Conservation (phyloP, 2,888 invertebrate species). For the Eucera pruinosa region DNA sequence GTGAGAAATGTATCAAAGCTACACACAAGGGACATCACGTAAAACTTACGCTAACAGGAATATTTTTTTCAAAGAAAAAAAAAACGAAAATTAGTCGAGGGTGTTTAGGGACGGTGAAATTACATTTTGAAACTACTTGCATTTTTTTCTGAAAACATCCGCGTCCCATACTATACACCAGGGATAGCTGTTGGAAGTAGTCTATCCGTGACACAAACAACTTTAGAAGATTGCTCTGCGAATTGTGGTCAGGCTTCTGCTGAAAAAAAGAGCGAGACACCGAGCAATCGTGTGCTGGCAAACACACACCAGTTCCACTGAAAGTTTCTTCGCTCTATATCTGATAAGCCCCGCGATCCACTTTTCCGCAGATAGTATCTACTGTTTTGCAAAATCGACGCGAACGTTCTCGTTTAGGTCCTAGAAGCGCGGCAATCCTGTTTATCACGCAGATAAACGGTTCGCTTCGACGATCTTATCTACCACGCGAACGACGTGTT, state of each 20-base stretch:
- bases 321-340: conserved; percentile 5
- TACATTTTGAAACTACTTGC: too few relatives aligned
- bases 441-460: conserved; percentile 41
- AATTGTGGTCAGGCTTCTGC: not conserved
- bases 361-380: conserved; percentile 34
- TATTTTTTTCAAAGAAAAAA: too few relatives aligned
- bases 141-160: not conserved
- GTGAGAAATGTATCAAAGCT: too few relatives aligned
- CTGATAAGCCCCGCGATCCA: conserved; percentile 15
- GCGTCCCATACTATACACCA: not conserved
- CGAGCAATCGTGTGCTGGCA: not conserved
- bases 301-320: not conserved
- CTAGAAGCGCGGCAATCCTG: not conserved
- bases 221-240: not conserved
- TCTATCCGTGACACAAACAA: not conserved
- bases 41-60: conserved; percentile 6
- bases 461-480: conserved; percentile 39
- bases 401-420: conserved; percentile 2
- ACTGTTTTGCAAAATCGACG: conserved; percentile 36
- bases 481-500: conserved; percentile 2
- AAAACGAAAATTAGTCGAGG: too few relatives aligned
- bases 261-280: not conserved
- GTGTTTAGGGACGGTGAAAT: too few relatives aligned
- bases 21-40: too few relatives aligned
- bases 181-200: not conserved